Base-by-base conservation (phyloP, 2,797 vertebrate species). In the Acipenser transmontanus region DNA sequence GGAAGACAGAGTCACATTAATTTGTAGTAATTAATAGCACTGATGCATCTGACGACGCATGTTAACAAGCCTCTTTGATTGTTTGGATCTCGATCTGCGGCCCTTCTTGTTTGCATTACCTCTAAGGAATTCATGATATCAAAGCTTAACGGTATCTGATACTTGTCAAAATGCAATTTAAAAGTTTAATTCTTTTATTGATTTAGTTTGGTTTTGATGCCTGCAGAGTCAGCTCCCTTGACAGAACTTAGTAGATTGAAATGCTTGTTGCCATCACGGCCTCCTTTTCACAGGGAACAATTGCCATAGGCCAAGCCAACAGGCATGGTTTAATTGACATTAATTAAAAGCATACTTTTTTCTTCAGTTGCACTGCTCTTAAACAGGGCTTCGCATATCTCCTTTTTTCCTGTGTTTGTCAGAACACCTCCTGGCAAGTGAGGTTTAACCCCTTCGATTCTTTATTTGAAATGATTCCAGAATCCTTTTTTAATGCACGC, bases 291-390 rank as follows among this genome's bases (percentile, higher is more conserved):
- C 93, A 92, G 88, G 91, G 94, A 96, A 98, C 95, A 97, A 95
- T 97, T 89, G 97, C 97, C 95, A 96, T 89, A 89, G 97, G 97
- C 94, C 95, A 95, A 93, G 94, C 97, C 94, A 91, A 95, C 93
- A 97, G 97, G 94, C 97, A 98, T 88, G 95, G 91, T 99, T 98
- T 99, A 99, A 99, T 99, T 99, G 97, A 95, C 92, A 96, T 98
- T 98, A 98, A 99, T 99, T 99, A 99, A 98, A 98, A 99, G 95
- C 95, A 98, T 97, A 97, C 95, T 95, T 97, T 98, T 94, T 97
- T 96, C 91, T 95, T 95, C 89, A 86, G 88, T 95, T 89, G 91
- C 93, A 94, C 88, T 91, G 90, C 94, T 97, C 92, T 97, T 97
- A 97, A 95, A 97, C 93, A 93, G 88, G 90, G 93, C 91, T 93